Evolutionary conservation across 2,888 invertebrate genomes (phyloP).

Genomic region (Anoplius nigerrimus): DNA sequence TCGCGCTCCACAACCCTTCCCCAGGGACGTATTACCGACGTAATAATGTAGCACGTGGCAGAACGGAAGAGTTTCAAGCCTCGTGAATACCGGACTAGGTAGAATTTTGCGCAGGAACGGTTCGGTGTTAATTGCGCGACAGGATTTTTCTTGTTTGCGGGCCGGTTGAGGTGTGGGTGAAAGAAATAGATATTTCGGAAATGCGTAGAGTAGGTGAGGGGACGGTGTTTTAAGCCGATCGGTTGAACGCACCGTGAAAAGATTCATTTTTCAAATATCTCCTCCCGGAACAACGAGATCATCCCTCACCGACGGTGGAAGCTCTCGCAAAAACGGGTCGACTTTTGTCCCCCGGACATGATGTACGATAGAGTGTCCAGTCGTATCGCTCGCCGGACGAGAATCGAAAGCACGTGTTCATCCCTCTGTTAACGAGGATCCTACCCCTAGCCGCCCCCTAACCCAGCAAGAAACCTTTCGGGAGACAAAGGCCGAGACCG

Average conservation of each 20-base stretch:
- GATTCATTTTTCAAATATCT: slow-evolving; percentile 62
- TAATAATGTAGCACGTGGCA: too few relatives aligned
- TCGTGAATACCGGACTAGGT: too few relatives aligned
- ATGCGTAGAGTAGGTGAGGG: too few relatives aligned
- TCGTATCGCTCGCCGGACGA: slow-evolving; percentile 28
- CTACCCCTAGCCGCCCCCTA: slow-evolving; percentile 17
- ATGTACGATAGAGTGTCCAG: slow-evolving; percentile 52
- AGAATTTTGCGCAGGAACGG: too few relatives aligned
- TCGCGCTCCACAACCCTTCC: too few relatives aligned
- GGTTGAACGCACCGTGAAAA: slow-evolving; percentile 41
- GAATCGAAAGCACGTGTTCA: slow-evolving; percentile 54
- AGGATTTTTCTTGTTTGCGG: too few relatives aligned
- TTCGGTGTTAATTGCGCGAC: too few relatives aligned
- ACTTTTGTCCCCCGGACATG: slow-evolving; percentile 56
- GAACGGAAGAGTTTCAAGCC: too few relatives aligned
- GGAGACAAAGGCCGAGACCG: slow-evolving; percentile 5
- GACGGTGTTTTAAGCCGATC: too few relatives aligned
- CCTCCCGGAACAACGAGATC: slow-evolving; percentile 41
- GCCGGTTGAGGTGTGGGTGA: too few relatives aligned
- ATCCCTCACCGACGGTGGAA: slow-evolving; percentile 52
- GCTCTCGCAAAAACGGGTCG: slow-evolving; percentile 46
- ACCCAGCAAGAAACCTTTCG: slow-evolving; percentile 14
- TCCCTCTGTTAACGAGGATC: slow-evolving; percentile 33
- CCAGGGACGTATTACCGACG: too few relatives aligned
- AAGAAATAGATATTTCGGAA: too few relatives aligned